These are phyloP conservation scores for Pyrrhia umbra DNA, from an alignment of 2,888 invertebrate genomes.

Conservation along the genomic window DNA sequence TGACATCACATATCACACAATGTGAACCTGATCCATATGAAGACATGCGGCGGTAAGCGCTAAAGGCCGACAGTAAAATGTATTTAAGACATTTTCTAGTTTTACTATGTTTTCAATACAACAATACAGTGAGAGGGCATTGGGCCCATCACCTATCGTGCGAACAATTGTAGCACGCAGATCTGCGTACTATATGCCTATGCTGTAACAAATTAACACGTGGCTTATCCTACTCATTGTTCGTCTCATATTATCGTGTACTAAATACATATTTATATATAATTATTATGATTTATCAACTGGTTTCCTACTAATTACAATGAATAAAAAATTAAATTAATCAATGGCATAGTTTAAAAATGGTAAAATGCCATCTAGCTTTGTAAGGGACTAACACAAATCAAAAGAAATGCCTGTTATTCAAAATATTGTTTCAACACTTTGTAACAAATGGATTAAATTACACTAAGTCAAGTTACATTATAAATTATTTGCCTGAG, in stretches of 20 bases:
- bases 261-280: constrained; percentile 28
- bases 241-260: constrained; percentile 31
- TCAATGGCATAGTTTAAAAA: constrained; percentile 55
- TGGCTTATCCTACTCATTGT: constrained; percentile 53
- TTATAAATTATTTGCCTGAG: constrained; percentile 55
- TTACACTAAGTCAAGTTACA: constrained; percentile 54
- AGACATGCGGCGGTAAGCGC: constrained; percentile 28
- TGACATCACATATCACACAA: constrained; percentile 51
- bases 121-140: constrained; percentile 14
- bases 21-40: constrained; percentile 41
- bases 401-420: constrained; percentile 57
- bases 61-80: constrained; percentile 19
- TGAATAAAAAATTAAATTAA: constrained; percentile 44
- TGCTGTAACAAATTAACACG: constrained; percentile 36
- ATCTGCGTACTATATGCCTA: background rate
- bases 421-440: constrained; percentile 43
- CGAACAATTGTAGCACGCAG: constrained; percentile 10
- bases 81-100: constrained; percentile 13
- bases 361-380: constrained; percentile 54
- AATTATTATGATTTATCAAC: constrained; percentile 49
- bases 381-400: constrained; percentile 43
- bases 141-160: constrained; percentile 10
- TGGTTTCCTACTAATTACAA: constrained; percentile 44
- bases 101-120: constrained; percentile 10
- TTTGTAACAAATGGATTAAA: constrained; percentile 52